A percentile compares a stretch with the other conserved stretches of the same genome.
Conservation (phyloP, 2,888 invertebrate genomes). For the Stegophylla sp. region DNA sequence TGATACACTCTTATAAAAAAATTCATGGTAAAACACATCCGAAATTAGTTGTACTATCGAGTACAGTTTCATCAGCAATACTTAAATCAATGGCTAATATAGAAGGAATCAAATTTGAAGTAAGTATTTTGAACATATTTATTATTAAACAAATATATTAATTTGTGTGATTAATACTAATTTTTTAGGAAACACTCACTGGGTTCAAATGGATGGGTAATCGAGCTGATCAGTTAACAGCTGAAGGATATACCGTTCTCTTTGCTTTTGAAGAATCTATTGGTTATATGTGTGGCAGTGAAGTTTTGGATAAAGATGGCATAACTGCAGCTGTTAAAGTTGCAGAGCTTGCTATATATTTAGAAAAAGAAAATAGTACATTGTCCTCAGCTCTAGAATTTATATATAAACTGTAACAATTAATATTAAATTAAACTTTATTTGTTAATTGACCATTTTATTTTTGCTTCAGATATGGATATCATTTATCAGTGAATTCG, state of each 20-base stretch:
- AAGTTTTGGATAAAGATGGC: conserved; percentile 95
- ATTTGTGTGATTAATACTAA: not conserved
- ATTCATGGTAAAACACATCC: conserved; percentile 65
- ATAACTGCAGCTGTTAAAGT: conserved; percentile 84
- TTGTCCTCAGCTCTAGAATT: conserved; percentile 73
- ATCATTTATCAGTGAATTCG: conserved; percentile 85
- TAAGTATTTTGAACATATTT: conserved; percentile 62
- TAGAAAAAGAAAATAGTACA: conserved; percentile 69
- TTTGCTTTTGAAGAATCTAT: conserved; percentile 99
- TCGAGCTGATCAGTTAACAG: conserved; percentile 74
- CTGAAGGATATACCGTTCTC: conserved; percentile 77
- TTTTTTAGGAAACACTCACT: conserved; percentile 82
- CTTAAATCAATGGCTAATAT: conserved; percentile 79
- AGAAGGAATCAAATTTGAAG: conserved; percentile 77
- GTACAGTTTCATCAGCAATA: conserved; percentile 97
- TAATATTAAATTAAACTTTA: conserved; percentile 15
- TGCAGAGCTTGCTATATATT: conserved; percentile 77
- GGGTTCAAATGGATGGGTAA: conserved; percentile 99
- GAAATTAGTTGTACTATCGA: conserved; percentile 69
- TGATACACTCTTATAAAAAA: conserved; percentile 70
- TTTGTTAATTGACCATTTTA: not conserved
- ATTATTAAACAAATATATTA: conserved; percentile 20
- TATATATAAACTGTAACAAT: conserved; percentile 74
- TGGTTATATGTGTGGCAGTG: conserved; percentile 92
- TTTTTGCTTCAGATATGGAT: conserved; percentile 76